A percentile compares a stretch with the other conserved stretches of the same genome.
Conservation (phyloP, 1,140 invertebrate genomes). For the Drosophila orena region DNA sequence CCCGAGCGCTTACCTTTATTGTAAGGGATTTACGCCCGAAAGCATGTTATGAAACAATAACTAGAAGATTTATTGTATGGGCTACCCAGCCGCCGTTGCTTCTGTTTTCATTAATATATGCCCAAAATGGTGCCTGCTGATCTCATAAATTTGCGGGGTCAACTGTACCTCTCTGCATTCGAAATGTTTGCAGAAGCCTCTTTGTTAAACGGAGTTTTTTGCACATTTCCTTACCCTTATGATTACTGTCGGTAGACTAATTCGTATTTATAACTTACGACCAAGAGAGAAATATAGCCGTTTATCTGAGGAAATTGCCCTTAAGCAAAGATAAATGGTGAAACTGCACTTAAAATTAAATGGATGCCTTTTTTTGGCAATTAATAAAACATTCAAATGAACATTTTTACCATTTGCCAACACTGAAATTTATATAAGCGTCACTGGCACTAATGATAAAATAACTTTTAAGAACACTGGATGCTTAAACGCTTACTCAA, state of each 20-base stretch:
- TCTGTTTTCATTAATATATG: constrained; percentile 39
- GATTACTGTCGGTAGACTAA: constrained; percentile 22
- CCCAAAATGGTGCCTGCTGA: constrained; percentile 3
- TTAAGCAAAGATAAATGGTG: background rate
- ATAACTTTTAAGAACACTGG: background rate
- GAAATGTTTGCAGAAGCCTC: constrained; percentile 1
- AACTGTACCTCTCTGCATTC: background rate
- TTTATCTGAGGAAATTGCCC: background rate
- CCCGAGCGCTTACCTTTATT: constrained; percentile 50
- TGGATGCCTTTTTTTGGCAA: no score
- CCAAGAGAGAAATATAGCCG: constrained; percentile 7
- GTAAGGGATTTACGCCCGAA: constrained; percentile 63
- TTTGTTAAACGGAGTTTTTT: constrained; percentile 12
- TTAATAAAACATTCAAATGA: no score
- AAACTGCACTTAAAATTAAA: background rate
- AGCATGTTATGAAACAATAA: constrained; percentile 70
- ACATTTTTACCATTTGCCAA: background rate
- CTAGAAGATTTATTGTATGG: constrained; percentile 67
- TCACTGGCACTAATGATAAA: background rate
- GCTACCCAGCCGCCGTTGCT: constrained; percentile 6
- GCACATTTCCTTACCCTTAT: background rate
- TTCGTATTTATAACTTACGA: constrained; percentile 12
- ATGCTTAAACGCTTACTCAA: background rate
- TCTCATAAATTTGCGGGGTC: constrained; percentile 44
- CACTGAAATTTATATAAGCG: background rate